phyloP scores from a whole-genome alignment of 1,140 invertebrate genomes.

The Cyclargus thomasi region DNA sequence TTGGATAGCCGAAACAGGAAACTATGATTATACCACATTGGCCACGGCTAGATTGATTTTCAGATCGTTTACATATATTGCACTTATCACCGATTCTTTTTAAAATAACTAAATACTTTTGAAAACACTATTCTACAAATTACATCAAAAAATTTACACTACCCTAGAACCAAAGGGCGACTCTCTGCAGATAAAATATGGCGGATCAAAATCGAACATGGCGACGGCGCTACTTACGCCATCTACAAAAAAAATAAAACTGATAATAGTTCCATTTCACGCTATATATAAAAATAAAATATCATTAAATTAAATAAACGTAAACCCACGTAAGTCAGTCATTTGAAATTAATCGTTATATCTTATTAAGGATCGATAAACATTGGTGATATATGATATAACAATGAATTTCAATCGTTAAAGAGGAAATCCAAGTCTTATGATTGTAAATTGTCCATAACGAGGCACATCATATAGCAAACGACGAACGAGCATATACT shows the following conservation, averaged over 20 bases:
- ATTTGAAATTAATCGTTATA: no score
- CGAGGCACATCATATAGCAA: no score
- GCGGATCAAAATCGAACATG: constrained; percentile 63
- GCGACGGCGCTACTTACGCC: constrained; percentile 49
- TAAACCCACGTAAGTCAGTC: no score
- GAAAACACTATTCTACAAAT: constrained; percentile 63
- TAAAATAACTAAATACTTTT: constrained; percentile 56
- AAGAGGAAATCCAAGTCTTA: no score
- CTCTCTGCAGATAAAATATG: constrained; percentile 67
- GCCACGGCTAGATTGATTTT: constrained; percentile 37
- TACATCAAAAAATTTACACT: constrained; percentile 57
- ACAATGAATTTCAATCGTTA: no score
- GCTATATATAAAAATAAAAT: neutral
- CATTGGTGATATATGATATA: no score
- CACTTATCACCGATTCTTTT: constrained; percentile 61
- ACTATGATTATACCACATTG: constrained; percentile 57
- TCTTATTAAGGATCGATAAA: no score
- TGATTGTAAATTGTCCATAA: no score
- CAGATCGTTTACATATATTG: constrained; percentile 46
- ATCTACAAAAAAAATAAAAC: constrained; percentile 37
- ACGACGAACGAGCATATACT: no score
- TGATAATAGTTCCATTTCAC: constrained; percentile 18
- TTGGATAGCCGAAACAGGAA: constrained; percentile 68
- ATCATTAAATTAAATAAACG: no score
- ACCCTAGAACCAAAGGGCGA: constrained; percentile 64